Base-by-base conservation (phyloP, 2,888 invertebrate genomes). In the Nineta flava region DNA sequence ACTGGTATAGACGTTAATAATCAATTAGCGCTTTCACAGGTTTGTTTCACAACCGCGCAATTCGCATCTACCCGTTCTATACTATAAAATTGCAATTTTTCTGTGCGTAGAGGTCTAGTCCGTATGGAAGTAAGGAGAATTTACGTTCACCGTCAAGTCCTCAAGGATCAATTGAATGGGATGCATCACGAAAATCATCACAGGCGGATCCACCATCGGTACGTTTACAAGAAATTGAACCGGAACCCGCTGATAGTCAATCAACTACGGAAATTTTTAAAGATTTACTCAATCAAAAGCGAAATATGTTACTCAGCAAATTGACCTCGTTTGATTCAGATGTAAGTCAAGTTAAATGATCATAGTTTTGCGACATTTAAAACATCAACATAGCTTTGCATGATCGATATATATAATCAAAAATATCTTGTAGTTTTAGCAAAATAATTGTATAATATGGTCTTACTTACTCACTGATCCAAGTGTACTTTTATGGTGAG, bases 231-330 rank as follows among this genome's bases (percentile, higher is more conserved):
- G 74, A 72, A 40, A 65, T 68, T 5, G 81, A 83, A 53, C 71
- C 77, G 55, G 81, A 83, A 51, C 70, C 75, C 12, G 72, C 74
- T 19, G 79, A 79, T 54, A 77, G 77, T 3, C 84, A 84, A 59
- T 84, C 85, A 47, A 85, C 91, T 2, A 81, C 91, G 1, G 94
- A 94, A 61, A 91, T 93, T 79, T 87, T 95, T 65, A 81, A 91
- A 61, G 94, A 94, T 61, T 84, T 95, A 77, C 75, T 95, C 57
- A 88, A 87, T 56, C 92, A 92, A 64, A 95, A 95, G 67, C 79
- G 92, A 57, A 86, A 92, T 62, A 77, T 87, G 60, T 72, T 92
- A 26, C 74, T 91, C 55, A 87, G 85, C 65, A 91, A 87, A 69
- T 72, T 93, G 50, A 87, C 90, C 50, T 93, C 86, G 7, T 90